Evolutionary conservation across 2,888 invertebrate genomes (phyloP), one percentile per base, ranked within the genome.

Genomic region (Pyrocoelia pectoralis): DNA sequence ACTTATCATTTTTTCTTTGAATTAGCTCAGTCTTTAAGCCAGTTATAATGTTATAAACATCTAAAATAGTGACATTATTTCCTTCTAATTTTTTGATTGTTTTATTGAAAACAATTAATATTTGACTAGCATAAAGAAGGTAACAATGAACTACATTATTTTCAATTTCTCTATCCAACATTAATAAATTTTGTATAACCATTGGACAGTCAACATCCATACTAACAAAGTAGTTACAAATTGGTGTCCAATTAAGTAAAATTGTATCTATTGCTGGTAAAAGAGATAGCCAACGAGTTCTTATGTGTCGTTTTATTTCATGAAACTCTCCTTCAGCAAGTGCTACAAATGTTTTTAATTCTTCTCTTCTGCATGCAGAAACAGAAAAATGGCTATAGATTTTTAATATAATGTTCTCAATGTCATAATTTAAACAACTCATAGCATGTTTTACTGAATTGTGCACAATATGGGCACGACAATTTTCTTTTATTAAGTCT

Each of bases 211-310:
- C 40, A 4, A 4, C n/a, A n/a, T n/a, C n/a, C n/a, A 40, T 4
- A 40, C 40, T 40, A 4, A 4, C 3, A 40, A 40, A 40, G 12
- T 40, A 40, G 5, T 2, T 8, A 2, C 5, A 13, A 4, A 43
- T 43, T 8, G 41, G 41, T 13, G 13, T 3, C 41, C 41, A 43
- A 49, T 10, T 40, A 15, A 51, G 14, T 33, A 51, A 33, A 13
- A 51, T 29, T 29, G 33, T 29, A 33, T 51, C 51, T 29, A 51
- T 51, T 28, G 29, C 24, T 33, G 51, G 51, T 29, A 51, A 51
- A 29, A 51, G 33, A 13, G 33, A 51, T 12, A 50, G 50, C 51
- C 51, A 51, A 28, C 51, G 24, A 15, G 51, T 51, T 33, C 29
- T 19, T 5, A 28, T 12, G 28, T 51, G 28, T 1, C 33, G 29